Percentiles rank a stretch among this genome's conserved stretches.
phyloP scores from a whole-genome alignment of 2,888 invertebrate genomes.

The Diabrotica balteata region DNA sequence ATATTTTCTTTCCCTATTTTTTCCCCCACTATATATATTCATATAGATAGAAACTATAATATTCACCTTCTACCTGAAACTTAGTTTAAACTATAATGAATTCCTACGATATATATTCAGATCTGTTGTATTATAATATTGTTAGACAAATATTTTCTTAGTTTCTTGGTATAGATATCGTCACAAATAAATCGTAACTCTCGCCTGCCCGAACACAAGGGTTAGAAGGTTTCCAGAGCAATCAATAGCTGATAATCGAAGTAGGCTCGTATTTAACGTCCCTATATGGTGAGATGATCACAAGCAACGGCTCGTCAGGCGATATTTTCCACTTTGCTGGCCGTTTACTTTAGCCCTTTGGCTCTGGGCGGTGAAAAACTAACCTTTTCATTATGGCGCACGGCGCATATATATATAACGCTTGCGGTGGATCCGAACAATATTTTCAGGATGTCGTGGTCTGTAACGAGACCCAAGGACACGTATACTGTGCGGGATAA shows the following conservation, averaged over 20 bases:
- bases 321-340: constrained; percentile 48
- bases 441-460: constrained; percentile 19
- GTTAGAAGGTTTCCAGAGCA: constrained; percentile 17
- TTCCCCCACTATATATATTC: too few species aligned
- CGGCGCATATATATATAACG: not conserved
- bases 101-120: too few species aligned
- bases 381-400: constrained; percentile 36
- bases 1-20: too few species aligned
- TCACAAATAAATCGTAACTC: constrained; percentile 6
- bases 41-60: too few species aligned
- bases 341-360: constrained; percentile 41
- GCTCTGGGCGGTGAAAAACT: constrained; percentile 36
- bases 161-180: too few species aligned
- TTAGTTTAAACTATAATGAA: too few species aligned
- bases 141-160: too few species aligned
- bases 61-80: too few species aligned
- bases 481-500: not conserved
- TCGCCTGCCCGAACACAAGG: constrained; percentile 19
- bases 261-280: constrained; percentile 44
- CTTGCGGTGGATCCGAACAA: constrained; percentile 10
- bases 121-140: too few species aligned
- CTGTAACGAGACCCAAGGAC: constrained; percentile 8
- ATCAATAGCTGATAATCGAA: constrained; percentile 41
- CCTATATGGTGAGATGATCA: constrained; percentile 44
- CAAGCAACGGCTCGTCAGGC: constrained; percentile 45